Conservation (phyloP, 2,888 invertebrate species). For the Drosophila mercatorum region DNA sequence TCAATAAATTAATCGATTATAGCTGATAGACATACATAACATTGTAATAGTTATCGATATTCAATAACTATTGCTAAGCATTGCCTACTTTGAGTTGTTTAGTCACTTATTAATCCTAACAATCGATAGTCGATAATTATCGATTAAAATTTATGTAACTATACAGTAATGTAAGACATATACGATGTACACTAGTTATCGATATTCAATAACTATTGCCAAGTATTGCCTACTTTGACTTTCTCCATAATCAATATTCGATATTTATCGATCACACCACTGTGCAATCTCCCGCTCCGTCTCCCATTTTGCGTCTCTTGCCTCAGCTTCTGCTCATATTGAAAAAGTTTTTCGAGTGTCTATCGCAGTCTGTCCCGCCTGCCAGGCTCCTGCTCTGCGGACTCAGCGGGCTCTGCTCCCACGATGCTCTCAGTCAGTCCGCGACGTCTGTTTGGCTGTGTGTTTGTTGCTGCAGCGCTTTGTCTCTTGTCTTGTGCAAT, state of each 20-base stretch:
- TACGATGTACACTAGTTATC: too few relatives aligned
- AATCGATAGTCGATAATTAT: slow-evolving; percentile 5
- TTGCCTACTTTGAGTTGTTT: neutral
- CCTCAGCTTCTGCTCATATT: slow-evolving; percentile 51
- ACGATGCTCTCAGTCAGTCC: slow-evolving; percentile 5
- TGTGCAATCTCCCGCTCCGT: slow-evolving; percentile 20
- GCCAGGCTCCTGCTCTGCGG: neutral
- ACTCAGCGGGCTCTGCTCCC: slow-evolving; percentile 8
- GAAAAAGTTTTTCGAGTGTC: slow-evolving; percentile 73
- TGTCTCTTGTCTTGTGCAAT: slow-evolving; percentile 65
- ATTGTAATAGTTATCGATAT: neutral
- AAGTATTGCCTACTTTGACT: too few relatives aligned
- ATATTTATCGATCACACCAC: slow-evolving; percentile 26
- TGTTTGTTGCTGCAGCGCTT: slow-evolving; percentile 52
- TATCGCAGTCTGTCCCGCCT: slow-evolving; percentile 35
- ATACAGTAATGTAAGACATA: too few relatives aligned
- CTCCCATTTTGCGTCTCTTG: slow-evolving; percentile 14
- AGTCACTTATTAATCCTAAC: neutral
- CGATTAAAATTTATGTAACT: neutral
- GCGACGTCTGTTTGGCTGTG: slow-evolving; percentile 36
- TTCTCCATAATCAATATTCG: neutral
- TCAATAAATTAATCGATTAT: too few relatives aligned
- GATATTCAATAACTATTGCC: too few relatives aligned
- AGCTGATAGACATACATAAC: neutral
- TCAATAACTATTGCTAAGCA: neutral